Base-by-base conservation (phyloP, 2,113 vertebrate species). In the Hippocampus zosterae region DNA sequence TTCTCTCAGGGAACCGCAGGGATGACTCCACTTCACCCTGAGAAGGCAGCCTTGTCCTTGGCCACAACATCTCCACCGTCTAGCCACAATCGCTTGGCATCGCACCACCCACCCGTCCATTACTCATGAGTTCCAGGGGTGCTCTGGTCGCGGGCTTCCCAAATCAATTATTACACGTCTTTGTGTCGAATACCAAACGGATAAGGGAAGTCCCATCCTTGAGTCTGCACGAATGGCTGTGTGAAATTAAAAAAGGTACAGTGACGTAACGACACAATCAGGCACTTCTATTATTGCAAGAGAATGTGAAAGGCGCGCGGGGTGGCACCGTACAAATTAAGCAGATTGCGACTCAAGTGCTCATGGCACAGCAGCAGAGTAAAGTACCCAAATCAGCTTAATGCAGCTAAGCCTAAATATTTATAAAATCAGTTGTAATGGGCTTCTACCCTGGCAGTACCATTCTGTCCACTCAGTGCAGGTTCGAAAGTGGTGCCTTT, bases 371-470 rank as follows among this genome's bases (percentile, higher is more conserved):
- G 88, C 90, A 91, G 94, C 89, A 91, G 92, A 90, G 91, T 93
- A 93, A 94, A 95, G 92, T 91, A 93, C 92, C 88, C 84, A 93
- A 94, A 95, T 93, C 92, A 89, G 92, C 93, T 94, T 94, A 94
- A 88, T 84, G 81, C 75, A 84, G 84, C 90, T 93, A 92, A 95
- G 91, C 92, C 87, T 92, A 92, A 92, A 93, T 88, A 91, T 92
- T 92, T 92, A 93, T 91, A 81, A 94, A 94, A 94, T 93, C 85
- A 80, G 88, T 91, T 89, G 88, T 91, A 91, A 91, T 85, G 82
- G 90, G 88, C 84, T 89, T 79, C 85, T 88, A 83, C 89, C 88
- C 92, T 92, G 94, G 92, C 90, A 91, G 91, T 93, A 91, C 92
- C 92, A 93, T 87, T 80, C 80, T 74, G 74, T 69, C 68, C 79